These are phyloP conservation scores for Mechanitis messenoides DNA, from an alignment of 2,888 invertebrate genomes.

Conservation along the genomic window DNA sequence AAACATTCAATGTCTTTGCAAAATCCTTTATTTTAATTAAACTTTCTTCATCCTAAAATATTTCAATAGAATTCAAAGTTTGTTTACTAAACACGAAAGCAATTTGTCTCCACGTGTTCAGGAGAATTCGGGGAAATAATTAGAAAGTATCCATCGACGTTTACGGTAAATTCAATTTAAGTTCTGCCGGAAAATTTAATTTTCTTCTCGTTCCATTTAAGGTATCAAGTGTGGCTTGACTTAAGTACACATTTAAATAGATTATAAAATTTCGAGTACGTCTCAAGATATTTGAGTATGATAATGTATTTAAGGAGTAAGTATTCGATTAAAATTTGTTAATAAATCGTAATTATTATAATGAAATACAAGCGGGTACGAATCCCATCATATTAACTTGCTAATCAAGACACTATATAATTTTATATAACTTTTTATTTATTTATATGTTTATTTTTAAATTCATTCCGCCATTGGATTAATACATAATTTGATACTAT, in stretches of 20 bases:
- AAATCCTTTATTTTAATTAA: neutral
- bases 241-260: conserved; percentile 24
- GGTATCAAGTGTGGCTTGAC: conserved; percentile 22
- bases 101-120: conserved; percentile 25
- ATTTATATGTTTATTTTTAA: too few species aligned
- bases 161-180: conserved; percentile 55
- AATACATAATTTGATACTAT: too few species aligned
- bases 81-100: conserved; percentile 17
- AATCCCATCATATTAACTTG: too few species aligned
- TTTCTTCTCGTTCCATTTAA: conserved; percentile 23
- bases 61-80: conserved; percentile 14
- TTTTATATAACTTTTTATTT: too few species aligned
- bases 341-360: too few species aligned
- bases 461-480: too few species aligned
- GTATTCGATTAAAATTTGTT: too few species aligned
- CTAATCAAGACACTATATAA: too few species aligned
- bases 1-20: neutral
- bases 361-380: too few species aligned
- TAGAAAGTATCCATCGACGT: conserved; percentile 47
- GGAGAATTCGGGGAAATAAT: conserved; percentile 37
- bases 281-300: too few species aligned
- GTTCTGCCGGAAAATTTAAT: conserved; percentile 39
- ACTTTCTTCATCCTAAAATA: conserved; percentile 1
- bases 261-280: conserved; percentile 16
- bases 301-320: too few species aligned